Percentiles rank a stretch among this genome's conserved stretches.
phyloP scores from a whole-genome alignment of 2,888 invertebrate species.

The Lamellibrachia columna region DNA sequence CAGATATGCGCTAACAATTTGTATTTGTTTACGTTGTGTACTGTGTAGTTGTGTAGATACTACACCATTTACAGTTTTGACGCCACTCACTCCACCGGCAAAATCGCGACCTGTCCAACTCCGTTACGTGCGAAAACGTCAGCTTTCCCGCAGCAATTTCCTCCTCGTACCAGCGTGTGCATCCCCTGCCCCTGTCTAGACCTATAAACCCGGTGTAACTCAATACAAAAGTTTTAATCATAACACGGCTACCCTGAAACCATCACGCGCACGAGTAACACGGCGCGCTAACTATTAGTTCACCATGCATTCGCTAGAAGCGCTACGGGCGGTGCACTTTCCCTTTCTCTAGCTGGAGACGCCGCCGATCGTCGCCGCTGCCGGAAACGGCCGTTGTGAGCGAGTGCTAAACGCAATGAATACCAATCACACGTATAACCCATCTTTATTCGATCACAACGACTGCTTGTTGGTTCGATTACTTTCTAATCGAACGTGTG shows the following conservation, averaged over 20 bases:
- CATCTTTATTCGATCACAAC: constrained; percentile 12
- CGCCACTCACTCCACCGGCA: not conserved
- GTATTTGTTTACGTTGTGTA: no score
- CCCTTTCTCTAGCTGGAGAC: not conserved
- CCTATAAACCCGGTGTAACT: not conserved
- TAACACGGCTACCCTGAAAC: not conserved
- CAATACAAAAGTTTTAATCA: not conserved
- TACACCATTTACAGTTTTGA: no score
- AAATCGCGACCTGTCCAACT: not conserved
- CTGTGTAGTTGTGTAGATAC: no score
- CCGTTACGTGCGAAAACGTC: constrained; percentile 35
- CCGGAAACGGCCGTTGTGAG: not conserved
- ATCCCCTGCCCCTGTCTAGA: constrained; percentile 22
- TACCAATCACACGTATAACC: constrained; percentile 3
- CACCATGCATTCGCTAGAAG: constrained; percentile 3
- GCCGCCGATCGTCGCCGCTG: not conserved
- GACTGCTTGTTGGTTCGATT: constrained; percentile 16
- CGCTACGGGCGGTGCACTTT: not conserved
- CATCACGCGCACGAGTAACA: not conserved
- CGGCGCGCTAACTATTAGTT: not conserved
- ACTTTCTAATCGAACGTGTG: constrained; percentile 10
- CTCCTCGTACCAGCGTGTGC: constrained; percentile 27
- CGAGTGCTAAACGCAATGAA: constrained; percentile 16
- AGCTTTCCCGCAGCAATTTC: constrained; percentile 31
- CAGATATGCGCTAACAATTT: no score